phyloP scores from a whole-genome alignment of 23 tunicate genomes.

The Phallusia fumigata region DNA sequence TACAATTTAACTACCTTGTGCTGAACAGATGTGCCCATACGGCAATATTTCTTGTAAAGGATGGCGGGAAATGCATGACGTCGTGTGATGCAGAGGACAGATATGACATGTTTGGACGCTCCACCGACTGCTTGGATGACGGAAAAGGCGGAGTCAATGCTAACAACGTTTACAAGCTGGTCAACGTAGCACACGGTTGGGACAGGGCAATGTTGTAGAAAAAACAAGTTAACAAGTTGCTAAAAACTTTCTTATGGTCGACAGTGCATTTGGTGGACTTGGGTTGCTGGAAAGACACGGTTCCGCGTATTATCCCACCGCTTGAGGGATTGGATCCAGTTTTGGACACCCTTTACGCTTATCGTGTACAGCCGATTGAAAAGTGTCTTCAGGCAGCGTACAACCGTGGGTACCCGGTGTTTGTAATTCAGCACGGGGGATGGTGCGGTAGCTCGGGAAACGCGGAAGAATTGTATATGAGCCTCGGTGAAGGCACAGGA shows the following conservation, averaged over 20 bases:
- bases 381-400: neutral
- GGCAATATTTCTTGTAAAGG: neutral
- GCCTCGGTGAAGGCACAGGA: neutral
- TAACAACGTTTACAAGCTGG: neutral
- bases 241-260: too few species aligned
- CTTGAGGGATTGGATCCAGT: neutral
- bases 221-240: too few species aligned
- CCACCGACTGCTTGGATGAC: neutral
- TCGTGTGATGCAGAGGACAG: neutral
- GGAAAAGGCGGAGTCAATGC: neutral
- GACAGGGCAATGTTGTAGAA: too few species aligned
- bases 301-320: neutral
- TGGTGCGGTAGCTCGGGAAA: neutral
- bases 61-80: neutral
- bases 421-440: neutral
- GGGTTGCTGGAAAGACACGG: slow-evolving; percentile 6
- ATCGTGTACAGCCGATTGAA: neutral
- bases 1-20: too few species aligned
- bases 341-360: neutral
- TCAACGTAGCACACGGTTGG: neutral
- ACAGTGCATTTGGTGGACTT: neutral
- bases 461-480: neutral
- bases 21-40: too few species aligned
- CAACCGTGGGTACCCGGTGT: neutral
- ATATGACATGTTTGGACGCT: neutral